Base-by-base conservation (phyloP, 2,113 vertebrate genomes). In the Heterotilapia buettikoferi region DNA sequence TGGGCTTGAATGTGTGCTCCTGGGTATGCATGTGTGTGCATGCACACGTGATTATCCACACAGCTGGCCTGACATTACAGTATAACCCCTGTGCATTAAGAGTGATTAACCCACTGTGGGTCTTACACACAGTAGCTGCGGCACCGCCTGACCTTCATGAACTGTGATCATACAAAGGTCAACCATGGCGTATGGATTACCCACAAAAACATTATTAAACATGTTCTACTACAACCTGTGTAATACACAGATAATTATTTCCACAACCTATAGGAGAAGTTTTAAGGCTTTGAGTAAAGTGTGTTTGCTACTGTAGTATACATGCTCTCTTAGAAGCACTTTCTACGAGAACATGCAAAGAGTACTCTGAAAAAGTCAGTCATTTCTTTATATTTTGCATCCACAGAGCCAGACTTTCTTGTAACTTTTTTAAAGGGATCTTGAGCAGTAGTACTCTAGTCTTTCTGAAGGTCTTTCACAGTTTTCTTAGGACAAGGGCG, bases 31-130 rank as follows among this genome's bases (percentile, higher is more conserved):
- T 89, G 84, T 61, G 52, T 80, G 33, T 85, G 68, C 63, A 33
- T 86, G 85, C 85, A 89, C 80, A 88, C 86, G 85, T 88, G 78
- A 81, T 87, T 78, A 92, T 87, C 89, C 83, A 79, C 52, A 40
- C 33, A 83, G 78, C 31, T 57, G 83, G 71, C 21, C 24, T 40
- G n/a, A 82, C 21, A 26, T 80, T 73, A 82, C 26, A 21, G 66
- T 73, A 80, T 63, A 82, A 85, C 82, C 76, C 56, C 5, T 54
- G 53, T 36, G 43, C 13, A 86, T 84, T 71, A 29, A 87, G 8
- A 90, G 83, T 66, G 87, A 92, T 92, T 92, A 90, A 93, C 88
- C 57, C 54, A 81, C 54, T 81, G 4, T 38, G 52, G 38, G 33
- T 57, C 63, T 82, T 82, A 85, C 45, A 87, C 19, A 82, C 57